Evolutionary conservation across 2,888 invertebrate species (phyloP), one percentile per base, ranked within the genome.

Genomic region (Eupelmus urozonus): DNA sequence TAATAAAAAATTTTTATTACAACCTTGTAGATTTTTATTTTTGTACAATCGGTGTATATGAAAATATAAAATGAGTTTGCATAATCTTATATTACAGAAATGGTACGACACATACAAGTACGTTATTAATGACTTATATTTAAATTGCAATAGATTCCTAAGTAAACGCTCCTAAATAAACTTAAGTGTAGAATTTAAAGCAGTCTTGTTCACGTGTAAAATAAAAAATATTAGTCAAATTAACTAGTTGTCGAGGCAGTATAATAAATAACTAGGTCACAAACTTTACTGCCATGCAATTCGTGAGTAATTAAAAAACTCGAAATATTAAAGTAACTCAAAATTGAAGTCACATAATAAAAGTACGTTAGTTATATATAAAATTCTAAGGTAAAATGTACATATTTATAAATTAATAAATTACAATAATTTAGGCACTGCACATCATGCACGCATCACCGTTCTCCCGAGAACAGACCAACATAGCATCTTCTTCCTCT

Each of bases 401-500:
- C 18, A 55, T 45, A 51, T 13, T 25, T 55, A 2, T 20, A 49
- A n/a, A 34, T 70, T 25, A 27, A 25, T 51, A 29, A 34, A 45
- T 57, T 27, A 9, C n/a, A 25, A 11, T n/a, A 60, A 23, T 49
- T 74, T 71, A 81, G 0, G 70, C 80, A 66, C 81, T 80, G 51
- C 97, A 97, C 91, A 96, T 96, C 82, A 96, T 88, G 86, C 97
- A 98, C 18, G 94, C 95, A 80, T 97, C 97, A 85, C 94, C 95
- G 89, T 98, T 97, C 88, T 95, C 93, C 70, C 97, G 91, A 0
- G 97, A 97, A 88, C 97, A 98, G 16, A 94, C 93, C 90, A 98
- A 93, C 53, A 95, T 94, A 0, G 94, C 94, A 16, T 86, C 85
- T 92, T 95, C 93, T 85, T 94, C 93, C 34, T 91, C 87, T 20